These are phyloP conservation scores for Hydrochoerus hydrochaeris DNA, from an alignment of 2,113 vertebrate species.

Conservation along the genomic window DNA sequence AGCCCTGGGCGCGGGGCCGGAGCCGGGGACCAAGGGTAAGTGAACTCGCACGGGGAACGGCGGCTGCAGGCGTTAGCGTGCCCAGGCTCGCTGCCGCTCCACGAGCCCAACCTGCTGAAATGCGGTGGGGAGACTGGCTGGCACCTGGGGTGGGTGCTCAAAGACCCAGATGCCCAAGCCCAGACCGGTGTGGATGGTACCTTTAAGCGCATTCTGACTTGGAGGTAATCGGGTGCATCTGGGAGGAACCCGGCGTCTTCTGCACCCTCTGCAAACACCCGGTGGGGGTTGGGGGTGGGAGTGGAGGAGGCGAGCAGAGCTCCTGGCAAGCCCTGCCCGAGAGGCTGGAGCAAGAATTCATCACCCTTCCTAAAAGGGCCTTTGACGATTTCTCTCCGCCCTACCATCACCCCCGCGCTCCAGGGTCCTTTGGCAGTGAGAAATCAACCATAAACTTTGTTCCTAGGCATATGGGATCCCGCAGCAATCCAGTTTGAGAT, in stretches of 20 bases:
- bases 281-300: neutral
- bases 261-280: slow-evolving; percentile 3
- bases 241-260: neutral
- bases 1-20: slow-evolving; percentile 56
- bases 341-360: slow-evolving; percentile 37
- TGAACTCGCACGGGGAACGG: neutral
- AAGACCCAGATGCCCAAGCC: neutral
- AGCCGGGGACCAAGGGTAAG: slow-evolving; percentile 66
- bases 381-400: neutral
- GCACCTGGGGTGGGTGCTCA: neutral
- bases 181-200: neutral
- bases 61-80: neutral
- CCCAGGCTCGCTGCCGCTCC: neutral
- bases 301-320: neutral
- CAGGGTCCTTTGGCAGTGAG: slow-evolving; percentile 1
- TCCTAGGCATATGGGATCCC: slow-evolving; percentile 2
- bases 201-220: neutral
- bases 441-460: slow-evolving; percentile 67
- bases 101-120: neutral
- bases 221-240: neutral
- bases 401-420: neutral
- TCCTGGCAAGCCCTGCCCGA: slow-evolving; percentile 15
- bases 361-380: slow-evolving; percentile 38
- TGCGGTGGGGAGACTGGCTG: neutral
- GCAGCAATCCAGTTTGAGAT: slow-evolving; percentile 43